Evolutionary conservation across 2,888 invertebrate species (phyloP), one percentile per base, ranked within the genome.

Genomic region (Frankliniella intonsa): DNA sequence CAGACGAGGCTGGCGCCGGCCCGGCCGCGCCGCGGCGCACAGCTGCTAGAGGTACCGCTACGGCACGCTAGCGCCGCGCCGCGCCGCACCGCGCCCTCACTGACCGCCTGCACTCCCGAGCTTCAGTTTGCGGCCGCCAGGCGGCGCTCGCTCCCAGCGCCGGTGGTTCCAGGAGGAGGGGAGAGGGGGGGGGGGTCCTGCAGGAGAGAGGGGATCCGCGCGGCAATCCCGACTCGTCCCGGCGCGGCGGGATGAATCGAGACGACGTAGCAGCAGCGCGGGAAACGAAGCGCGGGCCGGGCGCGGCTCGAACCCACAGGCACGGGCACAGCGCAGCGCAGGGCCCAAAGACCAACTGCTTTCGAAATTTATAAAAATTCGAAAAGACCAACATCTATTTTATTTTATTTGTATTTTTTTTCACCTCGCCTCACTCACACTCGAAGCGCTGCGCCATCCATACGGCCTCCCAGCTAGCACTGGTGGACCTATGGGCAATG

Each of bases 91-190:
- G 69, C 69, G 22, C 25, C 69, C 69, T 69, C 69, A 69, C 69
- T 69, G 69, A 69, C 69, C 69, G 69, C 69, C 69, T 69, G 69
- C 69, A 69, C 69, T 69, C 69, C 22, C 9, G 69, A 69, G 69
- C 69, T 22, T 69, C n/a, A 22, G 69, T 69, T n/a, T 69, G 69
- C 69, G 69, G 69, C 69, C 69, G 69, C 69, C 69, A 69, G 69
- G 69, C 69, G 69, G 69, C 69, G 69, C 69, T 22, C 11, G 69
- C 69, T 11, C 22, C n/a, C 69, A 8, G 22, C 8, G 11, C 22
- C 69, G 3, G 55, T 7, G 38, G 38, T 38, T 38, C 38, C 25
- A 69, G 69, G 65, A 9, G 17, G n/a, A 7, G n/a, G n/a, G 22
- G 69, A 11, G 69, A 22, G 69, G 0, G n/a, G 9, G 22, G 3